A percentile compares a stretch with the other conserved stretches of the same genome.
Evolutionary conservation across 2,888 invertebrate species (phyloP).

Genomic region (Teleogryllus oceanicus): DNA sequence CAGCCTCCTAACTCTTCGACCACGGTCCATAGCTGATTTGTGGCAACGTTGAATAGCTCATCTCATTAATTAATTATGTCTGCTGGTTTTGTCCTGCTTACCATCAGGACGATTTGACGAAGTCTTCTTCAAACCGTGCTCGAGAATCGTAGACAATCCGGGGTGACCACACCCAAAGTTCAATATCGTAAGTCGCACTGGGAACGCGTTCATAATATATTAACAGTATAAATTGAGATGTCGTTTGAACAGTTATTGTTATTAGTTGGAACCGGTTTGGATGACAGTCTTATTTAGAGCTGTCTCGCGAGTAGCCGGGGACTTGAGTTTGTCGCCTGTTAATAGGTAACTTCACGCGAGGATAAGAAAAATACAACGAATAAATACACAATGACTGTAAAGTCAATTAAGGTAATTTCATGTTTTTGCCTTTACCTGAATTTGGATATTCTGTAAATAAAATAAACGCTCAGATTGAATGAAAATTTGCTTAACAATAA

Average conservation of each 20-base stretch:
- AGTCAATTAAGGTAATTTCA: no score
- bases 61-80: background rate
- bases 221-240: background rate
- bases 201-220: background rate
- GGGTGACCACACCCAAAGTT: background rate
- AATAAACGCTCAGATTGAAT: no score
- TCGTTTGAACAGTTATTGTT: constrained; percentile 9
- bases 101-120: background rate
- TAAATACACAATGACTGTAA: no score
- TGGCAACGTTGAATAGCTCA: background rate
- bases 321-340: background rate
- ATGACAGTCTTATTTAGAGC: background rate
- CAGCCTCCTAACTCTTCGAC: background rate
- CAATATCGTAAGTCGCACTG: background rate
- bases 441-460: no score
- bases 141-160: background rate
- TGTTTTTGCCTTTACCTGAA: no score
- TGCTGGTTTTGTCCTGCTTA: background rate
- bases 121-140: constrained; percentile 1
- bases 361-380: no score
- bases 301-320: background rate
- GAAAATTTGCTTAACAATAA: no score
- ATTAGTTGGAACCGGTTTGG: background rate
- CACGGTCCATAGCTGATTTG: background rate
- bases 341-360: background rate